These are phyloP conservation scores for Drosophila obscura DNA, from an alignment of 1,140 invertebrate species.

Conservation along the genomic window DNA sequence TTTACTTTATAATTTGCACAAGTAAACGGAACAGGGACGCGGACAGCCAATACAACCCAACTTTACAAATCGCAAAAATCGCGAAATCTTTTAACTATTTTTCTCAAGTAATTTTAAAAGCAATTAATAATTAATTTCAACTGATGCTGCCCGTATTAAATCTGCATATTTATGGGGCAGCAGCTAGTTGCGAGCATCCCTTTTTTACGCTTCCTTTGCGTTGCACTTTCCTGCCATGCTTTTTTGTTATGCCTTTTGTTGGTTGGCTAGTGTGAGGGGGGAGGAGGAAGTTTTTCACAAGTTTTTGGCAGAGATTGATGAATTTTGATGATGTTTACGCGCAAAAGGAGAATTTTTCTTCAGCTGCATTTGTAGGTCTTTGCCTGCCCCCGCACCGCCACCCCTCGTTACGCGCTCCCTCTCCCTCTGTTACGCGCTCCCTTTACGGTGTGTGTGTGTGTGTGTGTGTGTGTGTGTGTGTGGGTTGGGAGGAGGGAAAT, in stretches of 20 bases:
- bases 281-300: conserved; percentile 65
- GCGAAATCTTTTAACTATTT: too few species aligned
- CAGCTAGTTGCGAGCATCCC: conserved; percentile 4
- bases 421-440: background rate
- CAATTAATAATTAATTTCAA: background rate
- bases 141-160: too few species aligned
- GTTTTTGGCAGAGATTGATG: conserved; percentile 84
- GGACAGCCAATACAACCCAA: too few species aligned
- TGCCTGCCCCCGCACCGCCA: background rate
- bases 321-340: conserved; percentile 83
- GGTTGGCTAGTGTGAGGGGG: background rate
- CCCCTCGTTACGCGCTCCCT: too few species aligned
- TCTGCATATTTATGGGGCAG: background rate
- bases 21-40: too few species aligned
- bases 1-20: too few species aligned
- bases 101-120: too few species aligned
- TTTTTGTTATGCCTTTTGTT: background rate
- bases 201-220: background rate
- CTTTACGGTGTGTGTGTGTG: conserved; percentile 3
- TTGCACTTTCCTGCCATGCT: background rate
- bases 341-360: conserved; percentile 71
- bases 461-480: background rate
- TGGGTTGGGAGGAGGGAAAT: conserved; percentile 4
- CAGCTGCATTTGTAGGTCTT: conserved; percentile 53
- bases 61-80: too few species aligned